Evolutionary conservation across 2,888 invertebrate genomes (phyloP).

Genomic region (Drosophila testacea): DNA sequence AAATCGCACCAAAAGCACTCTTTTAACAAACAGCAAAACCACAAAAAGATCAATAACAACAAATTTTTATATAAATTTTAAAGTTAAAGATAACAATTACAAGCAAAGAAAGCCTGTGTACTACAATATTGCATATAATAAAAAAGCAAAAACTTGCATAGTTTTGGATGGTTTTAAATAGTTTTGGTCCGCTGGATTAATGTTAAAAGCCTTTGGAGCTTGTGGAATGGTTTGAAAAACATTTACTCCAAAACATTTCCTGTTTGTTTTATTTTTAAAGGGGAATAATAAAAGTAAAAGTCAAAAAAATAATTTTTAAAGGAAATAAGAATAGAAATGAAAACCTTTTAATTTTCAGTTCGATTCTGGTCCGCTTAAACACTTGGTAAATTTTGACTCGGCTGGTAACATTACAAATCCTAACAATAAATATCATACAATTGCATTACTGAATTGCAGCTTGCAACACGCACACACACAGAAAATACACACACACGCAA

Average conservation of each 20-base stretch:
- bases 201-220: background rate
- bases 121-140: background rate
- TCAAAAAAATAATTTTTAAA: too few relatives aligned
- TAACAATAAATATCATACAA: slow-evolving; percentile 73
- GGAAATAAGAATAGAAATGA: too few relatives aligned
- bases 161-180: background rate
- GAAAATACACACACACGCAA: background rate
- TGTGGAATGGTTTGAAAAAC: background rate
- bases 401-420: slow-evolving; percentile 44
- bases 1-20: slow-evolving; percentile 28
- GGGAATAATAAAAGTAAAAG: too few relatives aligned
- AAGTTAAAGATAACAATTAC: background rate
- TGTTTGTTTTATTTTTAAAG: background rate
- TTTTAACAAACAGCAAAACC: background rate
- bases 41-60: background rate
- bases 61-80: slow-evolving; percentile 2
- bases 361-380: background rate
- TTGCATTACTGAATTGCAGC: slow-evolving; percentile 34
- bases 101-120: background rate
- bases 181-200: background rate
- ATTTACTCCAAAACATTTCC: background rate
- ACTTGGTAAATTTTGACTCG: slow-evolving; percentile 30
- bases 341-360: background rate
- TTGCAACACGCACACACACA: slow-evolving; percentile 2
- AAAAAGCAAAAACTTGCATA: background rate